Percentiles rank a stretch among this genome's conserved stretches.
These are phyloP conservation scores for Paguma larvata DNA, from an alignment of 2,797 vertebrate genomes.

Conservation along the genomic window DNA sequence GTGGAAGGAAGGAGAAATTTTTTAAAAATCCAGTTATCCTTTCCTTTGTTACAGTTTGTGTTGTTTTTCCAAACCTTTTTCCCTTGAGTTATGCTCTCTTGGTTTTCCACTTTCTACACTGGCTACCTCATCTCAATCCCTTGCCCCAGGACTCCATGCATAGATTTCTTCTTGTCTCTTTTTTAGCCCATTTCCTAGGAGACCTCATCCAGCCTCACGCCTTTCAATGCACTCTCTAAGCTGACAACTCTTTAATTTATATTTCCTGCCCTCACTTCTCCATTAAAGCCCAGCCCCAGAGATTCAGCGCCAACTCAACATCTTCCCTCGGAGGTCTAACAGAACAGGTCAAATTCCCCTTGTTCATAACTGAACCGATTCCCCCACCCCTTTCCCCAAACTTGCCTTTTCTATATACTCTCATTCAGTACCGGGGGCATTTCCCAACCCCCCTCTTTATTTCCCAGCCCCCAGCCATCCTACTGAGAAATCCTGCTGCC, in stretches of 20 bases:
- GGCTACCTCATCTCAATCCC: neutral
- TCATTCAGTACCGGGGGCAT: fast-evolving
- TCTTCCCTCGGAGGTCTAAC: neutral
- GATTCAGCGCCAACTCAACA: neutral
- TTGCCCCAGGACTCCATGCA: neutral
- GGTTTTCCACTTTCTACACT: neutral
- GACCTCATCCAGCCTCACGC: neutral
- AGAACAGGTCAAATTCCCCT: neutral
- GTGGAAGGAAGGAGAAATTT: too few species aligned
- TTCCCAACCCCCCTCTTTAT: neutral
- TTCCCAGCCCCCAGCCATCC: neutral
- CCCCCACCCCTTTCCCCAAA: neutral
- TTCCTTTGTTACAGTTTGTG: neutral
- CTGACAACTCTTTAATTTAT: neutral
- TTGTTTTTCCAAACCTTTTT: neutral
- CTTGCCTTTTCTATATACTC: neutral
- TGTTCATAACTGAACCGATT: neutral
- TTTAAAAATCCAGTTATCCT: neutral
- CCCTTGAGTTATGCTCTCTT: too few species aligned
- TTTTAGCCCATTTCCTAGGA: neutral
- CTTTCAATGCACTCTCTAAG: neutral
- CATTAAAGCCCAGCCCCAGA: neutral
- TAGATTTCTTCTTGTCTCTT: neutral
- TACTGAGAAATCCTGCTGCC: neutral
- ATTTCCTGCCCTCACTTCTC: neutral